A percentile compares a stretch with the other conserved stretches of the same genome.
Evolutionary conservation across 2,888 invertebrate species (phyloP).

Genomic region (Ophion obscuratus): DNA sequence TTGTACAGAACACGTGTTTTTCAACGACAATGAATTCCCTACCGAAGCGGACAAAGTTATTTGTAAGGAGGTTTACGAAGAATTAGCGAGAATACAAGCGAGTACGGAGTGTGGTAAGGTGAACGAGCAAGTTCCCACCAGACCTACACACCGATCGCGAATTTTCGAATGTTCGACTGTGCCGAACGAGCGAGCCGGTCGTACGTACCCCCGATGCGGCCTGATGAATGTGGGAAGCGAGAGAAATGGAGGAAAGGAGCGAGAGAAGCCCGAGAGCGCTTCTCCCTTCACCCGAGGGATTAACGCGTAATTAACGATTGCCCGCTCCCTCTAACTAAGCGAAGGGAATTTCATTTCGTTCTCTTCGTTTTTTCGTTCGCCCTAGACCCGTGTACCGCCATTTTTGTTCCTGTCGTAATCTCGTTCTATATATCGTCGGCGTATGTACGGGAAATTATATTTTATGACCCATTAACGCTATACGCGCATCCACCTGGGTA

Average conservation of each 20-base stretch:
- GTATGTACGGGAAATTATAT: constrained; percentile 39
- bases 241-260: constrained; percentile 31
- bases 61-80: no score
- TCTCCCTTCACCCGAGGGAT: constrained; percentile 67
- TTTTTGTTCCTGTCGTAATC: constrained; percentile 53
- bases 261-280: constrained; percentile 54
- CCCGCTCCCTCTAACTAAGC: constrained; percentile 49
- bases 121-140: constrained; percentile 28
- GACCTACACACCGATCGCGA: constrained; percentile 49
- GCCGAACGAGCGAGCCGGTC: constrained; percentile 58
- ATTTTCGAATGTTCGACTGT: constrained; percentile 64
- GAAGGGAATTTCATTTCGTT: constrained; percentile 63
- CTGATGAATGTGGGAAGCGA: constrained; percentile 65
- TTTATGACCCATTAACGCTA: constrained; percentile 33
- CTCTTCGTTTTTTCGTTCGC: constrained; percentile 30
- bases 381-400: constrained; percentile 38
- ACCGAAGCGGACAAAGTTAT: no score
- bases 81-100: no score
- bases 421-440: constrained; percentile 24
- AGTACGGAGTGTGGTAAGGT: background rate
- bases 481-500: background rate
- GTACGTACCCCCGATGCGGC: constrained; percentile 58
- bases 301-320: constrained; percentile 68
- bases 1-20: background rate
- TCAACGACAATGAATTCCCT: no score